phyloP scores from a whole-genome alignment of 2,113 vertebrate species.

The Gnathonemus echidnorhynchus region DNA sequence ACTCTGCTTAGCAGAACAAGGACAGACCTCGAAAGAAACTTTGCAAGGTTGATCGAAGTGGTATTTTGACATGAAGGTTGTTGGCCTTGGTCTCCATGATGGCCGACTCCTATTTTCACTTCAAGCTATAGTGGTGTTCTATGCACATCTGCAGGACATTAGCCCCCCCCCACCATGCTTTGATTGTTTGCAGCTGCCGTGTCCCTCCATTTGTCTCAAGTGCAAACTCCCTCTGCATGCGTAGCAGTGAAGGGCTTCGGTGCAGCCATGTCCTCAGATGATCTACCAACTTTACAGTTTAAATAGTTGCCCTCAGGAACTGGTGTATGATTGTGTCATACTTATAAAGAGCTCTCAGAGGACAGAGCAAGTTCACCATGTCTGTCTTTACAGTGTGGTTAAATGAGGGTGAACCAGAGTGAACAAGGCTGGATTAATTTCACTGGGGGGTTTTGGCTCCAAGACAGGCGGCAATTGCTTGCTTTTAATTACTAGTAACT shows the following conservation, averaged over 20 bases:
- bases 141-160: slow-evolving; percentile 57
- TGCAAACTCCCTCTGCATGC: slow-evolving; percentile 20
- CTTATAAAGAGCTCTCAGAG: background rate
- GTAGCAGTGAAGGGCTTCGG: slow-evolving; percentile 12
- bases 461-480: background rate
- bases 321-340: background rate
- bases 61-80: background rate
- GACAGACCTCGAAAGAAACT: background rate
- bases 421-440: background rate
- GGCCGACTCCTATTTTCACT: slow-evolving; percentile 8
- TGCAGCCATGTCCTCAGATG: slow-evolving; percentile 13
- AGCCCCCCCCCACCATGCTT: slow-evolving; percentile 22
- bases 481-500: background rate
- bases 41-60: background rate
- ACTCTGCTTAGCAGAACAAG: background rate
- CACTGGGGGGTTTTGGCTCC: background rate
- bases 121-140: slow-evolving; percentile 13
- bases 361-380: background rate
- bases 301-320: background rate
- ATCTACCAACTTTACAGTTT: slow-evolving; percentile 4
- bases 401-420: background rate
- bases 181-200: slow-evolving; percentile 33
- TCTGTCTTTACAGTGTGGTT: background rate
- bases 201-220: slow-evolving; percentile 17
- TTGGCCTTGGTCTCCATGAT: background rate